Conservation (phyloP, 2,888 invertebrate genomes). For the Drosophila yooni region DNA sequence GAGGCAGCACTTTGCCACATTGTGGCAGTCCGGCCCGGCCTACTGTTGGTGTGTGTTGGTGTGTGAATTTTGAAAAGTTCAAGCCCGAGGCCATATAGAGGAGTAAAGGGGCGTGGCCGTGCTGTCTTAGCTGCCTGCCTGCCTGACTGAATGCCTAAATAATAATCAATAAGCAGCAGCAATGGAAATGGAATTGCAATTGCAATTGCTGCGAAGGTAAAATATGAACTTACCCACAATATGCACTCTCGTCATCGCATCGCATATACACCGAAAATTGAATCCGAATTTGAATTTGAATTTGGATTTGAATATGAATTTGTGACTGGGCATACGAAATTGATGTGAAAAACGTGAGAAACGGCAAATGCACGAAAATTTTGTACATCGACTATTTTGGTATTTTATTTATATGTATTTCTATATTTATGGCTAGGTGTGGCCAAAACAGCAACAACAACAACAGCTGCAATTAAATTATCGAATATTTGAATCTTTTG, state of each 20-base stretch:
- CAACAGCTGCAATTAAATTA: slow-evolving; percentile 61
- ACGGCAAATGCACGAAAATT: slow-evolving; percentile 67
- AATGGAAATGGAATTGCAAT: slow-evolving; percentile 42
- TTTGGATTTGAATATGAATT: slow-evolving; percentile 33
- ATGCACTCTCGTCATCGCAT: slow-evolving; percentile 16
- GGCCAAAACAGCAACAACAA: slow-evolving; percentile 20
- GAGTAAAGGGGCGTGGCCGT: slow-evolving; percentile 56
- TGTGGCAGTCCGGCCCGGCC: slow-evolving; percentile 16
- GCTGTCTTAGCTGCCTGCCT: slow-evolving; percentile 8
- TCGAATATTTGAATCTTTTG: slow-evolving; percentile 56
- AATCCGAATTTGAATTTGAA: slow-evolving; percentile 44
- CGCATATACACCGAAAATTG: slow-evolving; percentile 37
- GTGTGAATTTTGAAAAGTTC: slow-evolving; percentile 48
- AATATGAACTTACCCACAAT: slow-evolving; percentile 8
- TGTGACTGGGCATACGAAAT: slow-evolving; percentile 40
- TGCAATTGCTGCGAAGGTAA: slow-evolving; percentile 38
- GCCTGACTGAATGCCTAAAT: slow-evolving; percentile 30
- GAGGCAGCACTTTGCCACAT: slow-evolving; percentile 7
- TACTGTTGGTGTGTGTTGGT: slow-evolving; percentile 22
- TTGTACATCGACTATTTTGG: slow-evolving; percentile 60
- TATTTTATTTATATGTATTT: slow-evolving; percentile 43
- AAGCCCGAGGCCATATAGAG: slow-evolving; percentile 47
- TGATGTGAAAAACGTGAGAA: slow-evolving; percentile 77
- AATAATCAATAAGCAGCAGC: slow-evolving; percentile 73
- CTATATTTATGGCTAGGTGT: slow-evolving; percentile 71